Percentiles rank a stretch among this genome's conserved stretches.
Conservation (phyloP, 2,797 vertebrate genomes). For the Hippopotamyrus pictus region DNA sequence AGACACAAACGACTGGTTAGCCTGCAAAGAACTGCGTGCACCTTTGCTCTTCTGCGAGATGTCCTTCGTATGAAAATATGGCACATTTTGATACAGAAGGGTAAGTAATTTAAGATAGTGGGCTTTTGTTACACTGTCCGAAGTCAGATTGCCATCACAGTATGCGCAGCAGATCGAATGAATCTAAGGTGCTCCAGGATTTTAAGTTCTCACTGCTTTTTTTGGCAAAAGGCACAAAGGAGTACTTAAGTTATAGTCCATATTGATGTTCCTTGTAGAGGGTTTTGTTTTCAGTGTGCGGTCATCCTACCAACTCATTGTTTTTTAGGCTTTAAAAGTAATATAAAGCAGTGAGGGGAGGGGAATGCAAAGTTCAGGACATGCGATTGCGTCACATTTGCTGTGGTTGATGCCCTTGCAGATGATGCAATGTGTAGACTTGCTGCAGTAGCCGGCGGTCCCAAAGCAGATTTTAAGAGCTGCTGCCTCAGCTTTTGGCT, state of each 20-base stretch:
- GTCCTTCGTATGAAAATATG: not conserved
- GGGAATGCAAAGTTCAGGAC: not conserved
- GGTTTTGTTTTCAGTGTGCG: not conserved
- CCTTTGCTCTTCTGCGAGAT: not conserved
- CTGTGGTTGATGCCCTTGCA: not conserved
- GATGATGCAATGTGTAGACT: not conserved
- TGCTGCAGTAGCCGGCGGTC: not conserved
- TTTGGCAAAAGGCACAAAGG: not conserved
- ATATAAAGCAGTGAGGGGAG: not conserved
- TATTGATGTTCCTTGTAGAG: not conserved
- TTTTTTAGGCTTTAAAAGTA: not conserved
- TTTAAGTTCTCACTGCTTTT: not conserved
- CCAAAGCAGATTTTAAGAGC: not conserved
- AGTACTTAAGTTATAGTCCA: not conserved
- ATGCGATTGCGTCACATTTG: not conserved
- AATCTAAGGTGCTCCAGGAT: not conserved
- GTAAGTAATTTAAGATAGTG: not conserved
- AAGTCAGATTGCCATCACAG: not conserved
- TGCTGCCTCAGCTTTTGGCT: slow-evolving; percentile 17
- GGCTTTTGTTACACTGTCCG: not conserved
- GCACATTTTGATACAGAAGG: not conserved
- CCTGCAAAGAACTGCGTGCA: not conserved
- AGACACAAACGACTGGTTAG: not conserved
- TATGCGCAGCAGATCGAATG: not conserved
- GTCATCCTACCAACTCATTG: not conserved